Conservation (phyloP, 1,140 invertebrate genomes). For the Bombus difficillimus region DNA sequence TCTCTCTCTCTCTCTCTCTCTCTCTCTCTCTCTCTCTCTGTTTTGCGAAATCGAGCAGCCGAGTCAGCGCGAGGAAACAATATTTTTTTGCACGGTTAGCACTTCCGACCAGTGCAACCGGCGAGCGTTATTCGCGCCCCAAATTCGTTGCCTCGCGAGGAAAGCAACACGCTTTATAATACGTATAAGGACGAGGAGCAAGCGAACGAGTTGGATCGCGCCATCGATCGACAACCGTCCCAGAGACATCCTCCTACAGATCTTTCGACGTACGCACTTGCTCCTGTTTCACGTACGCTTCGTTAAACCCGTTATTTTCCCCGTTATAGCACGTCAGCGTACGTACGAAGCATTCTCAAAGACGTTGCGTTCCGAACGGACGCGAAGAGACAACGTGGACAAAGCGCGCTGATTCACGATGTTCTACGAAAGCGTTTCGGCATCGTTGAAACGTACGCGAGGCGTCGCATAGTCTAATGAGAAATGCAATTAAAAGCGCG, state of each 20-base stretch:
- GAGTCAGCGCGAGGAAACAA: constrained; percentile 3
- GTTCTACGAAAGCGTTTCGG: neutral
- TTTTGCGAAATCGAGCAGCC: neutral
- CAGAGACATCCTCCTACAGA: neutral
- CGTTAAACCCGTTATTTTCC: neutral
- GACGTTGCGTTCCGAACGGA: too few species aligned
- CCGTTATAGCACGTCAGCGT: too few species aligned
- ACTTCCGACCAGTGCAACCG: neutral
- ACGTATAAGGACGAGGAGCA: neutral
- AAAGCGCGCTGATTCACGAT: neutral
- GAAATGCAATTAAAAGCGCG: constrained; percentile 52
- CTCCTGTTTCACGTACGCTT: neutral
- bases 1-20: too few species aligned
- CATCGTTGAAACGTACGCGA: neutral
- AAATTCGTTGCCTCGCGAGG: neutral
- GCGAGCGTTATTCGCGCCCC: neutral
- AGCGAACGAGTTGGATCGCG: neutral
- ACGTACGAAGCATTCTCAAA: too few species aligned
- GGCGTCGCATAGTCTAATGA: constrained; percentile 31
- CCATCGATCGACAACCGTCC: too few species aligned
- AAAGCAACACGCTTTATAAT: neutral
- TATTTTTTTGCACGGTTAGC: neutral
- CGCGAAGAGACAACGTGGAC: too few species aligned
- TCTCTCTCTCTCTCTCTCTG: too few species aligned
- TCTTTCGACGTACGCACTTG: neutral